phyloP scores from a whole-genome alignment of 2,888 invertebrate genomes.

The Orthosia cruda region DNA sequence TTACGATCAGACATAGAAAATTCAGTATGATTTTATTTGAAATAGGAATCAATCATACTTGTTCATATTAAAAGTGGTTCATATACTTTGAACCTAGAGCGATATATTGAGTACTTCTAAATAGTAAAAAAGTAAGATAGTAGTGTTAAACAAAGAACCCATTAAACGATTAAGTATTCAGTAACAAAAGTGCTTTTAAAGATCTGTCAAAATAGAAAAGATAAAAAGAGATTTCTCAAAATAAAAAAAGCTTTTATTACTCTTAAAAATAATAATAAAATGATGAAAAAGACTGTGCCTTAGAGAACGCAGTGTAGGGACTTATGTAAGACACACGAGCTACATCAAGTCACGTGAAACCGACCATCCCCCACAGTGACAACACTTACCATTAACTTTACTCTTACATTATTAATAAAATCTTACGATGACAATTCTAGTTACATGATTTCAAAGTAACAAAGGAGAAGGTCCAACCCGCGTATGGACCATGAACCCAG shows the following conservation, averaged over 20 bases:
- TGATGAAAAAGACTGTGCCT: slow-evolving; percentile 37
- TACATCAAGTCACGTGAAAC: slow-evolving; percentile 9
- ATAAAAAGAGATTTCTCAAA: slow-evolving; percentile 64
- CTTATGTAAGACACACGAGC: slow-evolving; percentile 9
- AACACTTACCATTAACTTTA: slow-evolving; percentile 17
- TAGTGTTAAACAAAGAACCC: slow-evolving; percentile 33
- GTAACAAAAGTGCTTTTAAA: slow-evolving; percentile 42
- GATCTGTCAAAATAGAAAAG: slow-evolving; percentile 61
- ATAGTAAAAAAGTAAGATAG: slow-evolving; percentile 28
- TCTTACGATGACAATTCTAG: slow-evolving; percentile 64
- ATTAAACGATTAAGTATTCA: slow-evolving; percentile 42
- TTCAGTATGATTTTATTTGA: slow-evolving; percentile 37
- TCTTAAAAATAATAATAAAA: slow-evolving; percentile 65
- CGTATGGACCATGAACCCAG: slow-evolving; percentile 18
- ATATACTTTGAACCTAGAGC: slow-evolving; percentile 26
- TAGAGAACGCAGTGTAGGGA: slow-evolving; percentile 19
- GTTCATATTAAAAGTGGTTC: slow-evolving; percentile 22
- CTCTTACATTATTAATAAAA: slow-evolving; percentile 46
- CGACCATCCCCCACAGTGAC: slow-evolving; percentile 4
- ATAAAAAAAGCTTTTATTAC: slow-evolving; percentile 63
- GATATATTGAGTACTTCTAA: slow-evolving; percentile 18
- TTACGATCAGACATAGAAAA: slow-evolving; percentile 19
- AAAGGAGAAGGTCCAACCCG: slow-evolving; percentile 36
- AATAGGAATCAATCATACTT: slow-evolving; percentile 39
- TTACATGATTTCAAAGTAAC: slow-evolving; percentile 65